These are phyloP conservation scores for Palythoa grandiflora DNA, from an alignment of 92 coral and sea anemone species.

Conservation along the genomic window DNA sequence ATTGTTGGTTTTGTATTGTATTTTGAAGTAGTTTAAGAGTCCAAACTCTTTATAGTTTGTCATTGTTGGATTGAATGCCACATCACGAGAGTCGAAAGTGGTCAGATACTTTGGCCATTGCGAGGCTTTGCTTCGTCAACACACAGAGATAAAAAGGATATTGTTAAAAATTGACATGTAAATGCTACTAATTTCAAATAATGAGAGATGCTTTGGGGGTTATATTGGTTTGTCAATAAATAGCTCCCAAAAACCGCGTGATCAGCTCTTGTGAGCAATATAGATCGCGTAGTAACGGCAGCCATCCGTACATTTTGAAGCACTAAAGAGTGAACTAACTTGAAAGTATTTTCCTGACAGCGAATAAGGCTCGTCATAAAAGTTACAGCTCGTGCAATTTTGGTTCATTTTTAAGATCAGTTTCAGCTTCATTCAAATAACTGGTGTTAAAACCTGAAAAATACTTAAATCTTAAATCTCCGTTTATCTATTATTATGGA, in stretches of 20 bases:
- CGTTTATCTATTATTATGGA: not conserved
- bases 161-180: not conserved
- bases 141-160: not conserved
- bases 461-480: not conserved
- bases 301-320: not conserved
- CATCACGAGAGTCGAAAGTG: not conserved
- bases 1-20: slow-evolving; percentile 17
- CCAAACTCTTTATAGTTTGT: not conserved
- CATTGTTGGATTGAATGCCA: not conserved
- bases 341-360: slow-evolving; percentile 2
- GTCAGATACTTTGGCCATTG: not conserved
- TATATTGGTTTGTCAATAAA: slow-evolving; percentile 4
- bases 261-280: not conserved
- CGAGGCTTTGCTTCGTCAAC: not conserved
- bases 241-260: not conserved
- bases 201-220: not conserved
- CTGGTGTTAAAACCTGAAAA: not conserved
- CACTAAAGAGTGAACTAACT: not conserved
- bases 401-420: not conserved
- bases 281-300: not conserved
- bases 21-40: slow-evolving; percentile 33
- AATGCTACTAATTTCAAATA: not conserved
- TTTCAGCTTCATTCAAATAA: not conserved
- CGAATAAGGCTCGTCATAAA: slow-evolving; percentile 12
- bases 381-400: not conserved